Conservation (phyloP, 2,888 invertebrate species). For the Notocelia uddmanniana region DNA sequence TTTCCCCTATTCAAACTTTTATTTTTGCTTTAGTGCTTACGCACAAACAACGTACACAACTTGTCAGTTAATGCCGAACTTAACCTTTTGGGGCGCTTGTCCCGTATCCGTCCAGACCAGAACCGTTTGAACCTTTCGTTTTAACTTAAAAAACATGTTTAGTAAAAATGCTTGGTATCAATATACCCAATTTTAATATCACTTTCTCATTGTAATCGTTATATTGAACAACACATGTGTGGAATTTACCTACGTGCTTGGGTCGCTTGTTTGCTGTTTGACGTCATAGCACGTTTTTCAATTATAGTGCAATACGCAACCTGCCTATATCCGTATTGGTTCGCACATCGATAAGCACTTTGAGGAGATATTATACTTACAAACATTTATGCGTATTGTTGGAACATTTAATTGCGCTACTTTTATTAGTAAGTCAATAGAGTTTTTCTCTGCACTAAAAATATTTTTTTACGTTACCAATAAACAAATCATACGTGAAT, state of each 20-base stretch:
- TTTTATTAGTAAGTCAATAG: too few relatives aligned
- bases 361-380: background rate
- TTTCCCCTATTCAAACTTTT: too few relatives aligned
- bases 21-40: too few relatives aligned
- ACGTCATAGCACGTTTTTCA: background rate
- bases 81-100: background rate
- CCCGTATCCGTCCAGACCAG: background rate
- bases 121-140: background rate
- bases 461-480: too few relatives aligned
- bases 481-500: too few relatives aligned
- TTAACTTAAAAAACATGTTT: too few relatives aligned
- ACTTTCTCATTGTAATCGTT: background rate
- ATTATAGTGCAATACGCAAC: background rate
- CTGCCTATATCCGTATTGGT: too few relatives aligned
- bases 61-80: background rate
- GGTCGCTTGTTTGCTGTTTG: background rate
- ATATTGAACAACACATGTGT: background rate
- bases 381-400: too few relatives aligned
- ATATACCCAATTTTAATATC: background rate
- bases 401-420: too few relatives aligned
- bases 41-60: background rate
- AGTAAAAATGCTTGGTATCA: too few relatives aligned
- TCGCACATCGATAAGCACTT: background rate
- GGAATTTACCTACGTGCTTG: background rate
- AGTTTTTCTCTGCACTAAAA: too few relatives aligned